A percentile compares a stretch with the other conserved stretches of the same genome.
Evolutionary conservation across 2,113 vertebrate species (phyloP).

Genomic region (Procavia capensis): DNA sequence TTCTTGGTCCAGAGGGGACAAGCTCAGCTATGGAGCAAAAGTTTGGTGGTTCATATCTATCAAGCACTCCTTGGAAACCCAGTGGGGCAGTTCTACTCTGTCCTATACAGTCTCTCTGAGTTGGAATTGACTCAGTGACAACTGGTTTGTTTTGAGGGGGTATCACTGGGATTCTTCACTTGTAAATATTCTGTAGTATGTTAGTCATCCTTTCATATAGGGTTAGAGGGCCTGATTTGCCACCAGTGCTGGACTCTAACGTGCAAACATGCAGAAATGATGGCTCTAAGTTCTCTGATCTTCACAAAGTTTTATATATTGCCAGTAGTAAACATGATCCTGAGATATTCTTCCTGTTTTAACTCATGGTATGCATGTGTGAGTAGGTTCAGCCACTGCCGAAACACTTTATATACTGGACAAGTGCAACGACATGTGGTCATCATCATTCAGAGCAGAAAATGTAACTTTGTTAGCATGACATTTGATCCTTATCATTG

Average conservation of each 20-base stretch:
- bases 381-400: not conserved
- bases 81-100: too few species aligned
- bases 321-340: not conserved
- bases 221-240: not conserved
- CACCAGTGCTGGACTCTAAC: not conserved
- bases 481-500: not conserved
- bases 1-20: too few species aligned
- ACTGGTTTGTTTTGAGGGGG: not conserved
- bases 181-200: not conserved
- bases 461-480: conserved; percentile 4
- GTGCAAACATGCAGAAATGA: not conserved
- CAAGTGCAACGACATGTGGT: not conserved
- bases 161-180: not conserved
- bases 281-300: not conserved
- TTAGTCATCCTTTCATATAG: not conserved
- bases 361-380: not conserved
- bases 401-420: not conserved
- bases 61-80: too few species aligned
- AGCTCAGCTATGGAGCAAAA: too few species aligned
- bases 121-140: too few species aligned
- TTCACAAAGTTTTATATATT: not conserved
- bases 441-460: not conserved
- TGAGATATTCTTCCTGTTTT: not conserved
- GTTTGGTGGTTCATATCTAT: too few species aligned
- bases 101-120: too few species aligned